Evolutionary conservation across 2,888 invertebrate genomes (phyloP), one percentile per base, ranked within the genome.

Genomic region (Osmoderma eremita): DNA sequence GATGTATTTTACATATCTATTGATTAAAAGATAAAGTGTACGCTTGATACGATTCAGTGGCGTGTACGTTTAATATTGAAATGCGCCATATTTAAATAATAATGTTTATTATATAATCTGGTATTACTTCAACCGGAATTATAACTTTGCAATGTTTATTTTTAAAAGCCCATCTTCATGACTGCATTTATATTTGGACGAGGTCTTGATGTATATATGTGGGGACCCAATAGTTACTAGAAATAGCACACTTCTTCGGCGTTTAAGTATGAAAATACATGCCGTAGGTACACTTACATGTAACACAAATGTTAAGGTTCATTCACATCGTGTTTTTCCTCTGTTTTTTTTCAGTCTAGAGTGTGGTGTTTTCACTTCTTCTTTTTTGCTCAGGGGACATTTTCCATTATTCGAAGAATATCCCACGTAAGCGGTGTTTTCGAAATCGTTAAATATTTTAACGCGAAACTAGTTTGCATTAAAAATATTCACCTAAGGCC

Each of bases 131-230:
- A n/a, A 30, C 30, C 30, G 2, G 10, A 30, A 30, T 30, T 30
- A 30, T 10, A 22, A 45, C 22, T 58, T 58, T 58, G 58, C 58
- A 58, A 58, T 58, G 58, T 58, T 58, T 58, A 58, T 58, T 42
- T 58, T 58, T 58, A 58, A 58, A 42, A 24, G 30, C 58, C 22
- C n/a, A 51, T 51, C 22, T 51, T 51, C 50, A 58, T 58, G 20
- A 58, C 58, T 45, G 8, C 18, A 30, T 58, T 58, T 58, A 58
- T 45, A 58, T 58, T 58, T 45, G 58, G 58, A 58, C 5, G 12
- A 17, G 20, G 20, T 56, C 39, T 24, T n/a, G 45, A 13, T 48
- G 45, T 45, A 45, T 15, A 20, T 20, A 48, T 48, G 48, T n/a
- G 13, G 45, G 45, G 22, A 58, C 24, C 13, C 42, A 45, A 42